Evolutionary conservation across 2,113 vertebrate species (phyloP).

Genomic region (Megalops atlanticus): DNA sequence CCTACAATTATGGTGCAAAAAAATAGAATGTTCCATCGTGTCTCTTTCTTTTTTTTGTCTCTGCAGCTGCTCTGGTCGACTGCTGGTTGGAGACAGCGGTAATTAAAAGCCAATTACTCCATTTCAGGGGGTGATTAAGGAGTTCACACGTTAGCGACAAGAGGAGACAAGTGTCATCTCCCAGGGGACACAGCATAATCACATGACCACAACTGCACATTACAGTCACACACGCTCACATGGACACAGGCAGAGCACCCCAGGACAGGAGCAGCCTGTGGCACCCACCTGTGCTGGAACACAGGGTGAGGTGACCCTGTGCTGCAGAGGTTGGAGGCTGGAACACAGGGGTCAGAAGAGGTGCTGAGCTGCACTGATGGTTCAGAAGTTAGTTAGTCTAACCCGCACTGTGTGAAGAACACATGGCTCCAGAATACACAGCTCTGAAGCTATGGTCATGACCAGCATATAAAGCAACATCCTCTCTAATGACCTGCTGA

Average conservation of each 20-base stretch:
- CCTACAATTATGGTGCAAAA: slow-evolving; percentile 57
- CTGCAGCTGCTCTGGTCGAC: slow-evolving; percentile 63
- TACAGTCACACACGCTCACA: slow-evolving; percentile 29
- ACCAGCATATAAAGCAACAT: no score
- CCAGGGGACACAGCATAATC: slow-evolving; percentile 54
- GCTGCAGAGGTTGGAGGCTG: no score
- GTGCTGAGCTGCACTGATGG: no score
- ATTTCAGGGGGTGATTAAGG: slow-evolving; percentile 65
- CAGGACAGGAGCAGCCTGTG: neutral
- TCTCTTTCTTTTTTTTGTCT: neutral
- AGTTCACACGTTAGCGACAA: slow-evolving; percentile 43
- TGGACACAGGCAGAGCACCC: neutral
- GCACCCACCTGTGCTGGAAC: neutral
- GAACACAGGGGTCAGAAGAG: no score
- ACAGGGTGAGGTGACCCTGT: neutral
- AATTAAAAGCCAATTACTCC: slow-evolving; percentile 71
- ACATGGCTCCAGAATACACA: neutral
- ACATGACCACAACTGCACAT: slow-evolving; percentile 49
- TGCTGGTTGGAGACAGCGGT: slow-evolving; percentile 61
- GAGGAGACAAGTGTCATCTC: slow-evolving; percentile 60
- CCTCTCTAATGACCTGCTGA: neutral
- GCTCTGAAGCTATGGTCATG: no score
- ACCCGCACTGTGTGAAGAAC: neutral
- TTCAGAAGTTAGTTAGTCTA: neutral
- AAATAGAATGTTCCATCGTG: slow-evolving; percentile 36